Evolutionary conservation across 2,888 invertebrate species (phyloP).

Genomic region (Athalia cordata): DNA sequence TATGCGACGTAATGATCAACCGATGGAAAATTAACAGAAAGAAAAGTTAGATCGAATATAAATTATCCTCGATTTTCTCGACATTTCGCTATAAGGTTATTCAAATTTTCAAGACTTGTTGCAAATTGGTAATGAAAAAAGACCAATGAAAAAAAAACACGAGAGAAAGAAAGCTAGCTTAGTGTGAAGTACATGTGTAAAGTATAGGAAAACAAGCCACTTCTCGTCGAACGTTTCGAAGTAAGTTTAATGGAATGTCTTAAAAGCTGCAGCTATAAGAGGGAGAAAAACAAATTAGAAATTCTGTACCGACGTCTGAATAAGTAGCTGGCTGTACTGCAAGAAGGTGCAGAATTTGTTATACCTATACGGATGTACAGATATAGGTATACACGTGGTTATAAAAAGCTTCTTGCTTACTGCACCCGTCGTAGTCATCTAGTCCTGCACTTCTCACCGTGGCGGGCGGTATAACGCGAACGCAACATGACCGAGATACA

Average conservation of each 20-base stretch:
- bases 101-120: not conserved
- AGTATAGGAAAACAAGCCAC: constrained; percentile 20
- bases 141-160: not conserved
- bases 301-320: constrained; percentile 35
- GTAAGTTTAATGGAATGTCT: constrained; percentile 28
- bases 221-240: constrained; percentile 2
- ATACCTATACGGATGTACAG: not conserved
- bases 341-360: constrained; percentile 21
- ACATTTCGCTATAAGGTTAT: not conserved
- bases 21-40: too few relatives aligned
- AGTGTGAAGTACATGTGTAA: not conserved
- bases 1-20: too few relatives aligned
- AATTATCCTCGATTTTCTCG: too few relatives aligned
- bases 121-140: not conserved
- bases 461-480: not conserved
- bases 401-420: not conserved
- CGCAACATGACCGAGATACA: constrained; percentile 24
- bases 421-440: constrained; percentile 37
- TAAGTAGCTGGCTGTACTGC: constrained; percentile 24
- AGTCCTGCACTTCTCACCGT: constrained; percentile 13
- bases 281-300: constrained; percentile 38
- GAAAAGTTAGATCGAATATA: too few relatives aligned
- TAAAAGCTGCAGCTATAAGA: not conserved
- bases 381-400: not conserved
- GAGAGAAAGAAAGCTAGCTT: too few relatives aligned